Conservation (phyloP, 2,113 vertebrate species). For the Microcebus jonahi region DNA sequence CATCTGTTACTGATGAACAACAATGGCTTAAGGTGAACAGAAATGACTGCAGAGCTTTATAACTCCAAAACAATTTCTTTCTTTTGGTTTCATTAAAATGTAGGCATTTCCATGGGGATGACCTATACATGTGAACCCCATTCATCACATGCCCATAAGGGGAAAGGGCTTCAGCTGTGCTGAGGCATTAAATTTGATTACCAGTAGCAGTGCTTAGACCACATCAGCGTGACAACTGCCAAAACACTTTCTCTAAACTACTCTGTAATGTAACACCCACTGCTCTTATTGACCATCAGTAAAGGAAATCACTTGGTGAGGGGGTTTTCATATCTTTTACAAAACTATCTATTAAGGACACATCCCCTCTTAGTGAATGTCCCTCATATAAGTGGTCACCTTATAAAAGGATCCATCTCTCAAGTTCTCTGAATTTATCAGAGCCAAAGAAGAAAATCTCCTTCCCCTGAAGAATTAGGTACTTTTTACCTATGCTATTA, state of each 20-base stretch:
- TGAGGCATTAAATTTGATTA: neutral
- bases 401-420: neutral
- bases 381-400: neutral
- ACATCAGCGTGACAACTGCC: neutral
- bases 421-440: conserved; percentile 29
- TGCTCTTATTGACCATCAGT: neutral
- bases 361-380: neutral
- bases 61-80: neutral
- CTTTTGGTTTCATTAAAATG: neutral
- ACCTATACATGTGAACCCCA: neutral
- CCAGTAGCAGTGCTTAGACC: neutral
- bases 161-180: neutral
- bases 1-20: neutral
- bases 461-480: neutral
- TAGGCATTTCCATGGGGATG: neutral
- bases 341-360: neutral
- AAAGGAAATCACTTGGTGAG: neutral
- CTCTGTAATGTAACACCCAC: neutral
- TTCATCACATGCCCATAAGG: neutral
- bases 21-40: neutral
- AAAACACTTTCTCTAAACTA: neutral
- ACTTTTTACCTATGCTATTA: neutral
- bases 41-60: neutral
- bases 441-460: neutral
- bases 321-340: neutral